Conservation (phyloP, 2,113 vertebrate genomes). For the Anhinga anhinga region DNA sequence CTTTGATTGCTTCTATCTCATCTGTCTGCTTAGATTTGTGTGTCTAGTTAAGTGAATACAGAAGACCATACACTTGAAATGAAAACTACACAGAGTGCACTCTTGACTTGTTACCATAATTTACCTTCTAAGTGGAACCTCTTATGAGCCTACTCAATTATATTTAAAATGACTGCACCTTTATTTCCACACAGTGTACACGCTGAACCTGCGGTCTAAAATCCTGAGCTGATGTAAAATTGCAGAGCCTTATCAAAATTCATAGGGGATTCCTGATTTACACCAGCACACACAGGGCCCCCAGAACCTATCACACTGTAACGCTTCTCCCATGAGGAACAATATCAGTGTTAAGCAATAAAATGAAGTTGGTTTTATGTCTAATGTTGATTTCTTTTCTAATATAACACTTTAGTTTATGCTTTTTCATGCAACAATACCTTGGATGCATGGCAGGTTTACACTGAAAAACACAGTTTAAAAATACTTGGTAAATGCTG, state of each 20-base stretch:
- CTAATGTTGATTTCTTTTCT: constrained; percentile 41
- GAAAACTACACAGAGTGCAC: constrained; percentile 58
- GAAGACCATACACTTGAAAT: constrained; percentile 66
- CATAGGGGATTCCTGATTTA: constrained; percentile 48
- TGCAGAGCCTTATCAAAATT: constrained; percentile 40
- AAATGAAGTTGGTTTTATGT: constrained; percentile 12
- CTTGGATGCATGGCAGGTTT: constrained; percentile 17
- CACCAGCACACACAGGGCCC: background rate
- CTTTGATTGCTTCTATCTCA: constrained; percentile 59
- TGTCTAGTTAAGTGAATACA: constrained; percentile 64
- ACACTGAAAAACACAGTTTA: constrained; percentile 30
- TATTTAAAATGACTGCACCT: constrained; percentile 55
- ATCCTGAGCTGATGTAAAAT: constrained; percentile 36
- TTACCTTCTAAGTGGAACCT: constrained; percentile 65
- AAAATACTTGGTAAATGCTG: constrained; percentile 53
- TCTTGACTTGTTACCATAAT: constrained; percentile 68
- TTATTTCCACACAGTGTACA: constrained; percentile 18
- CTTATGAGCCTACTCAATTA: constrained; percentile 64
- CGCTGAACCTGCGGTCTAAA: background rate
- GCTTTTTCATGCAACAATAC: constrained; percentile 26
- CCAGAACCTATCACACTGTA: background rate
- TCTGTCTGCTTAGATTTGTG: constrained; percentile 64
- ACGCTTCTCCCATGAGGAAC: background rate
- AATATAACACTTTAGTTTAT: background rate
- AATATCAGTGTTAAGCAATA: constrained; percentile 8